These are phyloP conservation scores for Rynchops niger DNA, from an alignment of 2,113 vertebrate genomes.

Conservation along the genomic window DNA sequence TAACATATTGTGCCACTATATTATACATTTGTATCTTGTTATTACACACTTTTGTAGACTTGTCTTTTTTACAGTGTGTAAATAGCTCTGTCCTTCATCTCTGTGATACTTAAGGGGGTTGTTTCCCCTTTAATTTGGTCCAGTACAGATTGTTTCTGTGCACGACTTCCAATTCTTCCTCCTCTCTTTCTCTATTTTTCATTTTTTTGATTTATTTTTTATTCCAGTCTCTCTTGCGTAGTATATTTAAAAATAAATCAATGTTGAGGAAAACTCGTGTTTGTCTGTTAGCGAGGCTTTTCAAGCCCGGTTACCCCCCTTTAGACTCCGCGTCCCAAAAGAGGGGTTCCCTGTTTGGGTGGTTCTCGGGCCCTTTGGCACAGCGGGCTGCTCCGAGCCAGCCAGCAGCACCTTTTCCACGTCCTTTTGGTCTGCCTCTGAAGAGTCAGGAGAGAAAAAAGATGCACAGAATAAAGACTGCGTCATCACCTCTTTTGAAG, in stretches of 20 bases:
- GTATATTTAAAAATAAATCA: slow-evolving; percentile 83
- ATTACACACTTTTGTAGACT: slow-evolving; percentile 76
- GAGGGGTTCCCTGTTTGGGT: background rate
- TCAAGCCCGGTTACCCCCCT: background rate
- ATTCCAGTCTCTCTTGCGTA: slow-evolving; percentile 71
- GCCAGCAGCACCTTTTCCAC: background rate
- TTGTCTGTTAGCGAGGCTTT: background rate
- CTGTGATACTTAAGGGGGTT: slow-evolving; percentile 54
- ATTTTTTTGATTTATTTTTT: slow-evolving; percentile 52
- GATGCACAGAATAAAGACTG: background rate
- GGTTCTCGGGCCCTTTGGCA: background rate
- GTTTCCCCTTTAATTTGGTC: slow-evolving; percentile 57
- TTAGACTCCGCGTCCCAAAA: fast-evolving
- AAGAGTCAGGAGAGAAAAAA: background rate
- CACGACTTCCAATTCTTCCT: slow-evolving; percentile 25
- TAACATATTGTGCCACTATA: slow-evolving; percentile 74
- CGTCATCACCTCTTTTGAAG: background rate
- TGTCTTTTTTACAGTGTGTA: slow-evolving; percentile 74
- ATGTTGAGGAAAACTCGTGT: slow-evolving; percentile 57
- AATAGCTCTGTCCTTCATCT: slow-evolving; percentile 65
- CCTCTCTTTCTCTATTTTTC: background rate
- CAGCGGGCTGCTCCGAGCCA: background rate
- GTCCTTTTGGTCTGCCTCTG: background rate
- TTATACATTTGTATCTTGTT: slow-evolving; percentile 75
- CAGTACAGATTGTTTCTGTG: slow-evolving; percentile 74